A percentile compares a stretch with the other conserved stretches of the same genome.
phyloP scores from a whole-genome alignment of 2,797 vertebrate species.

The Merluccius polli region DNA sequence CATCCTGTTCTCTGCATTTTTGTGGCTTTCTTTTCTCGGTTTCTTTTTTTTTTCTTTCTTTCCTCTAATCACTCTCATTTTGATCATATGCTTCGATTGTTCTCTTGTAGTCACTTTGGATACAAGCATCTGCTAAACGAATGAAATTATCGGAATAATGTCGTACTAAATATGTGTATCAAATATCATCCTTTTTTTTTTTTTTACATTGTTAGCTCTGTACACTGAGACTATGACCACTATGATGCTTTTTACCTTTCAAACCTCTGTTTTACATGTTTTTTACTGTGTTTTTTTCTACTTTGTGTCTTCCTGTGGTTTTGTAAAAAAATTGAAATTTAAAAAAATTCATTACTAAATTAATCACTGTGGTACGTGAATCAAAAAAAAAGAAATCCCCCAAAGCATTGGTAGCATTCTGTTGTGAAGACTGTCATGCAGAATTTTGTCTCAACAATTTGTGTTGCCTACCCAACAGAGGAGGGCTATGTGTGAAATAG shows the following conservation, averaged over 20 bases:
- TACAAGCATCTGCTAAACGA: background rate
- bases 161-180: background rate
- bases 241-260: background rate
- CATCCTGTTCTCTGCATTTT: background rate
- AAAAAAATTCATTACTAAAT: background rate
- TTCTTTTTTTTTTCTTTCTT: background rate
- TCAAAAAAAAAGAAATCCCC: background rate
- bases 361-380: background rate
- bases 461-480: conserved; percentile 9
- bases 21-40: no score
- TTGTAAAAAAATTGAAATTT: background rate
- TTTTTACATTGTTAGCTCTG: background rate
- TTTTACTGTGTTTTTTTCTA: background rate
- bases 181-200: background rate
- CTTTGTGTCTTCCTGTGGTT: background rate
- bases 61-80: background rate
- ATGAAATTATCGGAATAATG: background rate
- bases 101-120: background rate
- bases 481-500: conserved; percentile 25
- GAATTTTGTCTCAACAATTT: background rate
- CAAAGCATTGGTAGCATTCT: background rate
- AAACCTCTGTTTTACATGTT: background rate
- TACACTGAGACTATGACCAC: background rate
- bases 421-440: background rate
- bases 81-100: background rate